These are phyloP conservation scores for Arenaria interpres DNA, from an alignment of 2,113 vertebrate species.

Conservation along the genomic window DNA sequence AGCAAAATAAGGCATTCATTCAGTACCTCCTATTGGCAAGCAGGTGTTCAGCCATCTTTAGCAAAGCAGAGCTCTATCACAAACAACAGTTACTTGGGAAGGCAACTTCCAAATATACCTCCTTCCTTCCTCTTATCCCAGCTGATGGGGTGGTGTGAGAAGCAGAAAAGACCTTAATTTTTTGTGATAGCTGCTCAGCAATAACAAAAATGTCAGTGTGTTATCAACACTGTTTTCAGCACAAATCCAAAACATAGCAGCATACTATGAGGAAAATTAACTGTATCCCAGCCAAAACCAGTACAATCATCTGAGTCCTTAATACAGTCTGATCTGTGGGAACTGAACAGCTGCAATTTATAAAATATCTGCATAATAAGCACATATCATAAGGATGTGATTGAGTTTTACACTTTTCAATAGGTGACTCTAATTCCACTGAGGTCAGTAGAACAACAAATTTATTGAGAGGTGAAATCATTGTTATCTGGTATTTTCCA, in stretches of 20 bases:
- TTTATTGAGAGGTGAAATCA: neutral
- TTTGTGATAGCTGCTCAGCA: neutral
- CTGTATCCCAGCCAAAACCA: neutral
- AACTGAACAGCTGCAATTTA: neutral
- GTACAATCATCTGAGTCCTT: neutral
- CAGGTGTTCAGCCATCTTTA: neutral
- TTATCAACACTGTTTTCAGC: neutral
- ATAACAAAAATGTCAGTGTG: neutral
- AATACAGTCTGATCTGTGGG: neutral
- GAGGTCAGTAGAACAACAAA: neutral
- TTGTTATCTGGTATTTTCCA: neutral
- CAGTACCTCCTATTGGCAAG: neutral
- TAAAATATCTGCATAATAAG: neutral
- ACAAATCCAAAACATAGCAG: neutral
- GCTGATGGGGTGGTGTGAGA: fast-evolving
- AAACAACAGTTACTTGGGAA: neutral
- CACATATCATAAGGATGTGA: neutral
- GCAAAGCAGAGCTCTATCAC: neutral
- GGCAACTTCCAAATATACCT: fast-evolving
- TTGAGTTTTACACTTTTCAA: neutral
- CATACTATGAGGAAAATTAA: neutral
- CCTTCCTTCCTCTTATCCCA: neutral
- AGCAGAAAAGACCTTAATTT: neutral
- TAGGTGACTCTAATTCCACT: neutral
- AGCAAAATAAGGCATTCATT: neutral